phyloP scores from a whole-genome alignment of 2,888 invertebrate genomes.

The Volucella inflata region DNA sequence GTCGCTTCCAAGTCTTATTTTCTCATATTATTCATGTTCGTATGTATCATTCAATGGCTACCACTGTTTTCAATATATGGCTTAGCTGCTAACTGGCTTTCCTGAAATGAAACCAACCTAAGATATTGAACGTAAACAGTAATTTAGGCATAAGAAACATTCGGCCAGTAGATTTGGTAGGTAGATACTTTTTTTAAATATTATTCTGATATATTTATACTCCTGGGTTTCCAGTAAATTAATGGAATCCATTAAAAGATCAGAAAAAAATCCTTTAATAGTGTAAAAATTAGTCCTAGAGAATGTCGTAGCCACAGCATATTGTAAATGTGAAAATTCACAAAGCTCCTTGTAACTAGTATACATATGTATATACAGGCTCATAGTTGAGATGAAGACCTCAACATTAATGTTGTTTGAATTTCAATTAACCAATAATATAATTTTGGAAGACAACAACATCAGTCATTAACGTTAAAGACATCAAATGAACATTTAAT shows the following conservation, averaged over 20 bases:
- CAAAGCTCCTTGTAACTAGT: constrained; percentile 54
- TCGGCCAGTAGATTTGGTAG: constrained; percentile 61
- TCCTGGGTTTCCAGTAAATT: constrained; percentile 1
- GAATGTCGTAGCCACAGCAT: constrained; percentile 44
- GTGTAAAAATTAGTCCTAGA: constrained; percentile 51
- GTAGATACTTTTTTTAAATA: constrained; percentile 59
- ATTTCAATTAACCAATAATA: constrained; percentile 68
- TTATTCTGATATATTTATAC: constrained; percentile 40
- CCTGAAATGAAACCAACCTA: neutral
- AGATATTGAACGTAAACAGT: constrained; percentile 7
- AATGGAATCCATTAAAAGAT: constrained; percentile 24
- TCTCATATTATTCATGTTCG: neutral
- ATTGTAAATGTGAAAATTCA: constrained; percentile 43
- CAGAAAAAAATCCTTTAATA: constrained; percentile 33
- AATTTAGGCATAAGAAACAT: constrained; percentile 47
- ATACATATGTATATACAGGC: constrained; percentile 10
- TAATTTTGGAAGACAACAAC: constrained; percentile 37
- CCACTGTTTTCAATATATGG: constrained; percentile 28
- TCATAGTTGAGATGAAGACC: neutral
- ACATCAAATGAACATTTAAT: constrained; percentile 69
- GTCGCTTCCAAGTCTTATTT: constrained; percentile 14
- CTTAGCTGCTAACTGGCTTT: constrained; percentile 38
- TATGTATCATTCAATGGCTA: constrained; percentile 10
- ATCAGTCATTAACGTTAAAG: constrained; percentile 68
- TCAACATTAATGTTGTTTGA: constrained; percentile 45